Evolutionary conservation across 2,888 invertebrate genomes (phyloP).

Genomic region (Theretra japonica): DNA sequence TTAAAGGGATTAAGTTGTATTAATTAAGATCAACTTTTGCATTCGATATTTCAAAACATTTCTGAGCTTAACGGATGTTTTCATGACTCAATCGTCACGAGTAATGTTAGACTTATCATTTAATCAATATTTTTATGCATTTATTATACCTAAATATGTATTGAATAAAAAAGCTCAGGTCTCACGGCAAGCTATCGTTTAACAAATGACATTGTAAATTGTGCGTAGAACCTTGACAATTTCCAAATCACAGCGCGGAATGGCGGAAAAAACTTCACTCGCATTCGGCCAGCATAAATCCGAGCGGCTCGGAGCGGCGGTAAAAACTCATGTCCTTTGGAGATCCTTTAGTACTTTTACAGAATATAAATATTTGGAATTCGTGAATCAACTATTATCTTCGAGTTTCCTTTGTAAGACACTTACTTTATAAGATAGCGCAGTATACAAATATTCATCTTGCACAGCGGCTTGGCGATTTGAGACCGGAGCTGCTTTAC

Average conservation of each 20-base stretch:
- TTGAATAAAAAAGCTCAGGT: neutral
- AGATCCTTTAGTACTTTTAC: conserved; percentile 7
- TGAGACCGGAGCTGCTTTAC: neutral
- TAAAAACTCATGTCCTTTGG: conserved; percentile 31
- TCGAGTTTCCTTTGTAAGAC: no score
- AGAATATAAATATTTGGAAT: neutral
- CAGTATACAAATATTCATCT: neutral
- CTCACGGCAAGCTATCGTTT: conserved; percentile 44
- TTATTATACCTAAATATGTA: neutral
- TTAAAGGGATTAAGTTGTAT: no score
- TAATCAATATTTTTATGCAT: no score
- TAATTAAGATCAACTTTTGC: no score
- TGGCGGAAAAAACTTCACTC: conserved; percentile 43
- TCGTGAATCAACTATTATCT: neutral
- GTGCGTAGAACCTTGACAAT: conserved; percentile 66
- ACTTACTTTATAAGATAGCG: no score
- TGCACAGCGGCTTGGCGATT: no score
- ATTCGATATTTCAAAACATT: no score
- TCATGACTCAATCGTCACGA: no score
- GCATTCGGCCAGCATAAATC: conserved; percentile 52
- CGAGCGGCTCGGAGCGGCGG: conserved; percentile 30
- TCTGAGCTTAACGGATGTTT: no score
- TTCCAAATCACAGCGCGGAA: conserved; percentile 55
- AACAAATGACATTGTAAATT: conserved; percentile 76
- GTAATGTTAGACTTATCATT: no score